These are phyloP conservation scores for Stegastes partitus DNA, from an alignment of 2,113 vertebrate genomes.

Conservation along the genomic window DNA sequence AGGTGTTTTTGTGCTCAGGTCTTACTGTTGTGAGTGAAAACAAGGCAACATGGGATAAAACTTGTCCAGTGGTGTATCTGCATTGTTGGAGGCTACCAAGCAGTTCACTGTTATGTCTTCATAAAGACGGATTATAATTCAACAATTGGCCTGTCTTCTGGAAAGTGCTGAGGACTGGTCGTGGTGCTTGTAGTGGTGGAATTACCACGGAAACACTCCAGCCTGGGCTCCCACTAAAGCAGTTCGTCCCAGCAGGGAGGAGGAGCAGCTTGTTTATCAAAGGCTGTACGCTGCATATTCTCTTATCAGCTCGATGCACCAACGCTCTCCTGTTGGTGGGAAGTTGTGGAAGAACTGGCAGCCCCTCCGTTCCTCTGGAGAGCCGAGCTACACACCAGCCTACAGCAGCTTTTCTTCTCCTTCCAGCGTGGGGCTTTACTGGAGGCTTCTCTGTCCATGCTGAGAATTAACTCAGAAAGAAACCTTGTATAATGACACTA, in stretches of 20 bases:
- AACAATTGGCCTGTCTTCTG: constrained; percentile 22
- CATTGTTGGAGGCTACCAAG: constrained; percentile 15
- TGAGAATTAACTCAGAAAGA: constrained; percentile 13
- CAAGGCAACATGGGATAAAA: neutral
- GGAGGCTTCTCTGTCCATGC: neutral
- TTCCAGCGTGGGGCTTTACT: constrained; percentile 10
- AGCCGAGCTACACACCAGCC: constrained; percentile 5
- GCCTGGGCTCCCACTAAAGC: constrained; percentile 29
- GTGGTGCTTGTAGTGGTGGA: constrained; percentile 16
- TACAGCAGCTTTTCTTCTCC: constrained; percentile 20
- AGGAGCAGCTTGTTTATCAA: constrained; percentile 61
- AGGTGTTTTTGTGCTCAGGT: too few relatives aligned
- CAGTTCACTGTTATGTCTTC: constrained; percentile 24
- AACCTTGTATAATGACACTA: neutral
- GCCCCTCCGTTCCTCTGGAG: constrained; percentile 28
- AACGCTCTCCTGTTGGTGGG: constrained; percentile 42
- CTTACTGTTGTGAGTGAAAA: neutral
- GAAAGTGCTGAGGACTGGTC: constrained; percentile 25
- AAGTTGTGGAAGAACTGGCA: constrained; percentile 47
- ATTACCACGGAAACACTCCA: constrained; percentile 46
- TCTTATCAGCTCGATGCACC: constrained; percentile 67
- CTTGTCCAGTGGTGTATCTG: neutral
- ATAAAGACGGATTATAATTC: constrained; percentile 29
- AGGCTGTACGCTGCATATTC: constrained; percentile 52
- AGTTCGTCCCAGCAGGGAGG: constrained; percentile 41